Conservation (phyloP, 2,888 invertebrate genomes). For the Carpatolechia fugitivella region DNA sequence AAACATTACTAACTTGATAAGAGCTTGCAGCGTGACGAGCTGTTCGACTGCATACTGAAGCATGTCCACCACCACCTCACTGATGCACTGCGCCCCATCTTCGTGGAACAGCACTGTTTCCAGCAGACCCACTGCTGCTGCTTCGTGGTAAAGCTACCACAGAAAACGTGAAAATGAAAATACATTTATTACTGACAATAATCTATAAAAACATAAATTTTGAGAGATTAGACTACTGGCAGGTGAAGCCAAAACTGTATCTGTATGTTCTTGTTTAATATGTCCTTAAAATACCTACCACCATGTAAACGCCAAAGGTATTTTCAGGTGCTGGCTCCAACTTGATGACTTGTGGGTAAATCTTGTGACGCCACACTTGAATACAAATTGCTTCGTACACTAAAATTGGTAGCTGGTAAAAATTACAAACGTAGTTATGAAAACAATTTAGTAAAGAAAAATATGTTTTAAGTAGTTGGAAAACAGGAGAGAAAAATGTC, state of each 20-base stretch:
- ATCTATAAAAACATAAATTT: too few species aligned
- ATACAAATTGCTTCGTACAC: constrained; percentile 91
- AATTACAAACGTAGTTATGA: background rate
- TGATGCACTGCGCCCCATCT: constrained; percentile 87
- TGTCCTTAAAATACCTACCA: constrained; percentile 81
- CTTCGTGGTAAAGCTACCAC: constrained; percentile 86
- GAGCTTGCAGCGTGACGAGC: constrained; percentile 80
- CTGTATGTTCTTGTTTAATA: too few species aligned
- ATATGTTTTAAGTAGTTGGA: too few species aligned
- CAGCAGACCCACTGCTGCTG: constrained; percentile 86
- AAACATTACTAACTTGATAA: constrained; percentile 53
- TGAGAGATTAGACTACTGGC: too few species aligned
- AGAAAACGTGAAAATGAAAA: background rate
- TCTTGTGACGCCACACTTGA: constrained; percentile 90
- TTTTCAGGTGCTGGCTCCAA: constrained; percentile 82
- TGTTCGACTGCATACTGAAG: constrained; percentile 89
- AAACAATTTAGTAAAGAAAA: too few species aligned
- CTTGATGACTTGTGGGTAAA: constrained; percentile 87
- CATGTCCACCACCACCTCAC: constrained; percentile 88
- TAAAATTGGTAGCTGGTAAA: constrained; percentile 82
- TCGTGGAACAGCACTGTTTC: constrained; percentile 91
- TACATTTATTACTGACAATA: too few species aligned
- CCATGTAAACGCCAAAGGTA: constrained; percentile 88
- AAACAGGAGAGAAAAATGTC: too few species aligned
- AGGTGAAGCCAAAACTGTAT: too few species aligned